These are phyloP conservation scores for Microcebus tavaratra DNA, from an alignment of 2,113 vertebrate genomes.

Conservation along the genomic window DNA sequence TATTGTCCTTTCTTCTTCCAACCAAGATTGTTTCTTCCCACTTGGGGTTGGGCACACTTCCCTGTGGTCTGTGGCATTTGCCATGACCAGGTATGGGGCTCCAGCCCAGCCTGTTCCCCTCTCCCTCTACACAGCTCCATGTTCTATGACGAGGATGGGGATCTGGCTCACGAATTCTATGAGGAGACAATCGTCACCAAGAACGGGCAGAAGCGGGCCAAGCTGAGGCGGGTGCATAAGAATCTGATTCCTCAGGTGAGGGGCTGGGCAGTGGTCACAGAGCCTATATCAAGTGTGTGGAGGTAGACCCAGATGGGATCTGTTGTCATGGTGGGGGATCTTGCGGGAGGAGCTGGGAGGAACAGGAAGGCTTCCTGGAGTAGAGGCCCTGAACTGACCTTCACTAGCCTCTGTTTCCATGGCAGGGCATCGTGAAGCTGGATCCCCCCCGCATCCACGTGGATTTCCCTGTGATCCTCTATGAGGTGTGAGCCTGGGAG, in stretches of 20 bases:
- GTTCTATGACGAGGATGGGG: conserved; percentile 98
- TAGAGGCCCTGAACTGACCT: neutral
- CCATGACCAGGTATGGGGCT: neutral
- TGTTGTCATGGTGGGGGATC: neutral
- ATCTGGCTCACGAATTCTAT: conserved; percentile 98
- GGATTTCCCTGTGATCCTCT: conserved; percentile 97
- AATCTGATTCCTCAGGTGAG: conserved; percentile 98
- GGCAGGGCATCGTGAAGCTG: conserved; percentile 95
- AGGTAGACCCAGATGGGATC: neutral
- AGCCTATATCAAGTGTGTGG: neutral
- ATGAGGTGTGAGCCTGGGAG: conserved; percentile 90
- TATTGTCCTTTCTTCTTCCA: neutral
- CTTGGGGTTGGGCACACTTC: neutral
- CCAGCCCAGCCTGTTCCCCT: conserved; percentile 30
- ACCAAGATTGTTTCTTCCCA: neutral
- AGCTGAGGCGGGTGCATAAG: conserved; percentile 97
- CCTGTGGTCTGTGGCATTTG: neutral
- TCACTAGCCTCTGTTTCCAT: conserved; percentile 66
- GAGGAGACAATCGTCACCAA: conserved; percentile 98
- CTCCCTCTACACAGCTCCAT: conserved; percentile 90
- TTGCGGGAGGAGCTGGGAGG: conserved; percentile 8
- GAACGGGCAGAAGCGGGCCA: conserved; percentile 96
- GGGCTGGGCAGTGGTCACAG: neutral
- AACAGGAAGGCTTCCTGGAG: neutral
- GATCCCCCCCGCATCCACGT: conserved; percentile 96